Percentiles rank a stretch among this genome's conserved stretches.
phyloP scores from a whole-genome alignment of 92 coral and sea anemone genomes.

The Desmophyllum pertusum region DNA sequence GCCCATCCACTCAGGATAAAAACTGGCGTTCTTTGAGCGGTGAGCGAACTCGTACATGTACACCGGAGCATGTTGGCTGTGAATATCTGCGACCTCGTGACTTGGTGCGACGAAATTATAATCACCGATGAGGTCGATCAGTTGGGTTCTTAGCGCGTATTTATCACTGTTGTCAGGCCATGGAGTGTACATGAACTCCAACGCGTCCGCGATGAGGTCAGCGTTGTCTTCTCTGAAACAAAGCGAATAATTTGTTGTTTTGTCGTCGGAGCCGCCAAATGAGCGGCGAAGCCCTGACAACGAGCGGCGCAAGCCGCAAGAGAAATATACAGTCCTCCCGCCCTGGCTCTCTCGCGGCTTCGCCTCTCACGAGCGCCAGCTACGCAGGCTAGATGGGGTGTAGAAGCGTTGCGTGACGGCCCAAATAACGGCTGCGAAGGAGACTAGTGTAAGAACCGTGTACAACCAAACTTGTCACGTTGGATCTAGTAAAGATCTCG shows the following conservation, averaged over 20 bases:
- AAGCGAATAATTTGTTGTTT: neutral
- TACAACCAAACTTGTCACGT: too few relatives aligned
- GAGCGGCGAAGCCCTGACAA: too few relatives aligned
- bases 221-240: neutral
- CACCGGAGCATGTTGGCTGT: slow-evolving; percentile 41
- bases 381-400: too few relatives aligned
- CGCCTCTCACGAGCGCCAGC: too few relatives aligned
- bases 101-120: slow-evolving; percentile 53
- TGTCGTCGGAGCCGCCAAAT: too few relatives aligned
- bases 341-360: too few relatives aligned
- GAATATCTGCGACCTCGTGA: slow-evolving; percentile 33
- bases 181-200: slow-evolving; percentile 55
- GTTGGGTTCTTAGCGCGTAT: slow-evolving; percentile 29
- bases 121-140: slow-evolving; percentile 40
- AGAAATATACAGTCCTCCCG: too few relatives aligned
- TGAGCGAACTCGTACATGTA: slow-evolving; percentile 55
- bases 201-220: slow-evolving; percentile 43
- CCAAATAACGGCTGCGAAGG: too few relatives aligned
- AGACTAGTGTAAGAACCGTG: too few relatives aligned
- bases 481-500: too few relatives aligned
- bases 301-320: too few relatives aligned
- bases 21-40: slow-evolving; percentile 14
- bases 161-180: slow-evolving; percentile 29
- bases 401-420: too few relatives aligned
- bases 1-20: slow-evolving; percentile 38